phyloP scores from a whole-genome alignment of 23 tunicate genomes.

The Diplosoma virens region DNA sequence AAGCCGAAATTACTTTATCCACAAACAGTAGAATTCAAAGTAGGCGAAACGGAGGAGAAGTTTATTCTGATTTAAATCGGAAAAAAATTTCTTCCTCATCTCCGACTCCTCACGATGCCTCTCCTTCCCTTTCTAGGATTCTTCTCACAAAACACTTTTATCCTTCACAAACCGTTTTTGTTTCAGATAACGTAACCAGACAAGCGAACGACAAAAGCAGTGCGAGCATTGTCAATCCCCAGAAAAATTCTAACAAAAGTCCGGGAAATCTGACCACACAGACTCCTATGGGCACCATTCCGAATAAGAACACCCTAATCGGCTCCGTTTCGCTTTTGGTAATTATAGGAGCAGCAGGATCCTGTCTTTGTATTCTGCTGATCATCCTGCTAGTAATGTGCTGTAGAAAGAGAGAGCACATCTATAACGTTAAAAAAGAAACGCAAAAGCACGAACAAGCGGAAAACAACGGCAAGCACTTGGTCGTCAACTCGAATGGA shows the following conservation, averaged over 20 bases:
- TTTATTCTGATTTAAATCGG: no score
- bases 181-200: not conserved
- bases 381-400: constrained; percentile 33
- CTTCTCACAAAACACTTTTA: no score
- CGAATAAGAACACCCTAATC: not conserved
- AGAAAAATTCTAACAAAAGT: constrained; percentile 1
- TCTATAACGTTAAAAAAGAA: constrained; percentile 48
- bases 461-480: constrained; percentile 34
- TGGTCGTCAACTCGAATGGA: constrained; percentile 29
- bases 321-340: constrained; percentile 39
- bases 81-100: not conserved
- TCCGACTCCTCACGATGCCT: not conserved
- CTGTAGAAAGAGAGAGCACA: constrained; percentile 36
- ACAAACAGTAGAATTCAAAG: no score
- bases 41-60: no score
- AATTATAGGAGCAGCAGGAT: constrained; percentile 51
- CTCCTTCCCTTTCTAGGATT: not conserved
- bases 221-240: not conserved
- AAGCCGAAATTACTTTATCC: no score
- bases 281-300: constrained; percentile 1
- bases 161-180: no score
- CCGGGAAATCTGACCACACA: constrained; percentile 5
- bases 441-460: constrained; percentile 10
- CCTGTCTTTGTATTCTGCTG: constrained; percentile 11
- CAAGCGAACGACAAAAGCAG: not conserved